Base-by-base conservation (phyloP, 2,888 invertebrate genomes). In the Junonia oenone region DNA sequence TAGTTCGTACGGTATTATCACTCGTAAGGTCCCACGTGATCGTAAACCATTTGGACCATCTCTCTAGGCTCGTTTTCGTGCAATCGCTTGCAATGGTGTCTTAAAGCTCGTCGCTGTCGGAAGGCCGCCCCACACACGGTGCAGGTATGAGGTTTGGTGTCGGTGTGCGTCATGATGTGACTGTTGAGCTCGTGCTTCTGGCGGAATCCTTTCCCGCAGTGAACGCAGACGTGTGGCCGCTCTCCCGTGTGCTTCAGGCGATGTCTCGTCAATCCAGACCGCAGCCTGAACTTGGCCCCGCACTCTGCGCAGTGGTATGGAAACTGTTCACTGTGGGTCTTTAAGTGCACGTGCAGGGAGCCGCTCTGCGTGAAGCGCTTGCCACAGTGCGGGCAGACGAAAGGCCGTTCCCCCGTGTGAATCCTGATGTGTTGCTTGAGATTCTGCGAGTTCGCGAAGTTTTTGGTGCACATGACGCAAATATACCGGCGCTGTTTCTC, bases 301-400 rank as follows among this genome's bases (percentile, higher is more conserved):
- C 94, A 94, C 60, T 92, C 90, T 0, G 83, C 83, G 74, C 94
- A 94, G 15, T 82, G 79, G 71, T 90, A 91, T 1, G 93, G 92
- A 60, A 91, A 92, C 45, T 78, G 76, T 57, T 91, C 82, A 37
- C 83, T 83, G 73, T 94, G 94, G 4, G 91, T 92, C 43, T 91
- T 90, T 50, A 90, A 83, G 68, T 94, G 94, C 17, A 92, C 92
- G 73, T 93, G 92, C 37, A 94, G 74, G 1, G 93, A 92, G 0
- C 93, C 93, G 67, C 93, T 92, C 69, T 94, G 93, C 54, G 92
- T 92, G 78, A 94, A 94, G 0, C 92, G 72, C 71, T 93, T 93
- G 2, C 92, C 93, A 70, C 93, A 93, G 0, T 88, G 75, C 53
- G 91, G 76, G 66, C 93, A 93, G 19, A 87, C 86, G 72, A 84